Evolutionary conservation across 2,113 vertebrate species (phyloP), one percentile per base, ranked within the genome.

Genomic region (Tetraodon nigroviridis): DNA sequence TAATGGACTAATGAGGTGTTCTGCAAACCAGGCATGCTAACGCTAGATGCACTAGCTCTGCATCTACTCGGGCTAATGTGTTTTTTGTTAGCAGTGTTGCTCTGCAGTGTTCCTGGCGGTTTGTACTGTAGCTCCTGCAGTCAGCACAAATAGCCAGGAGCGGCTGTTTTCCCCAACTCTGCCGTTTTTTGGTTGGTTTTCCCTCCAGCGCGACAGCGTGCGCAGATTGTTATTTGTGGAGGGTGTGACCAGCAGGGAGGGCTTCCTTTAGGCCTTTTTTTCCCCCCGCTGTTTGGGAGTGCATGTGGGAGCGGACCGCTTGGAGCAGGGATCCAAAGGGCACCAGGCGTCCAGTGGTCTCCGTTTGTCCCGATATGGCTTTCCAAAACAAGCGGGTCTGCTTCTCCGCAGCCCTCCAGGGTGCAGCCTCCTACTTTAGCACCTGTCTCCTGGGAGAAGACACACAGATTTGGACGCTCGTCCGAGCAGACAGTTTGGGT

Each of bases 201-300:
- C 81, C 70, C 71, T 84, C 65, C 73, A 62, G 69, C 52, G 2
- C 59, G 70, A 58, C 85, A 77, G 77, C 74, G 76, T 88, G 77
- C 83, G 76, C 80, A 83, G 75, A 82, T 80, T 89, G 84, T 87
- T 90, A 85, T 89, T 88, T 89, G 84, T 79, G 40, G 84, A 89
- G 87, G 90, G 89, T 84, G 89, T 90, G 87, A 82, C 83, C 84
- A 18, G 68, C 73, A 70, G 66, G 76, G 51, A 83, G 69, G 14
- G 73, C 75, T 86, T 86, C 84, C 84, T 85, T 74, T 81, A 58
- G 61, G 49, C 72, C 73, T 66, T 76, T 49, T 74, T 61, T 63
- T n/a, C n/a, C n/a, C n/a, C 54, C 69, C 11, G n/a, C 48, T 55
- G 65, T 71, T 52, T 48, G 61, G 47, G 63, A 14, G 52, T 18